phyloP scores from a whole-genome alignment of 2,888 invertebrate genomes.

The Platerodrilus igneus region DNA sequence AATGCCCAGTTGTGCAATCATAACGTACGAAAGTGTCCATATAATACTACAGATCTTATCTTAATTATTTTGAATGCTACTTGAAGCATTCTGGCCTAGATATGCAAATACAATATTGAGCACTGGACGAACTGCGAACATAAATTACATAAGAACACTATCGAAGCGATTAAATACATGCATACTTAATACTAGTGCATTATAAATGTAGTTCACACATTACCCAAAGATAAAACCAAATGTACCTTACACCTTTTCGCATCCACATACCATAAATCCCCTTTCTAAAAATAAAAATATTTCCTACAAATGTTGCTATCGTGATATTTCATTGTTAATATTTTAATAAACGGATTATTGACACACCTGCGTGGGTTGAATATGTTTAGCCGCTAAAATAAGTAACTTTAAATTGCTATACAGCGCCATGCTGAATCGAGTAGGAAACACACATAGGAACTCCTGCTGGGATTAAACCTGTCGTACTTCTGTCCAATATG shows the following conservation, averaged over 20 bases:
- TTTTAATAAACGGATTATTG: constrained; percentile 32
- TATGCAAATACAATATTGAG: too few species aligned
- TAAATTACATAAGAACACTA: too few species aligned
- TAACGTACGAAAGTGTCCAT: too few species aligned
- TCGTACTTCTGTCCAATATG: constrained; percentile 19
- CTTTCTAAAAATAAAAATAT: constrained; percentile 15
- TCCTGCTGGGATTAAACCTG: constrained; percentile 23
- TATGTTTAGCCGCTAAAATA: constrained; percentile 25
- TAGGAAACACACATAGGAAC: constrained; percentile 23
- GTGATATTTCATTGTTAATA: constrained; percentile 28
- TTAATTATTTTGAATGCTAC: too few species aligned
- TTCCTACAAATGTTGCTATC: constrained; percentile 26
- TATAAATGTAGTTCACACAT: too few species aligned
- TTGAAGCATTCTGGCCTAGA: too few species aligned
- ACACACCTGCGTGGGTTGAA: constrained; percentile 28
- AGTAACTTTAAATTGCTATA: constrained; percentile 21
- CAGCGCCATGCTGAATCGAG: constrained; percentile 19
- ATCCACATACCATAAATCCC: constrained; percentile 16
- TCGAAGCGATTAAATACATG: too few species aligned
- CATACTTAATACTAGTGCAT: too few species aligned
- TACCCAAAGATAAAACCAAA: too few species aligned
- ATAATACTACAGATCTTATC: too few species aligned
- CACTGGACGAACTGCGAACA: too few species aligned
- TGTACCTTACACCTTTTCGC: constrained; percentile 9
- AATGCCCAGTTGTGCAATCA: too few species aligned